Conservation (phyloP, 1,140 invertebrate species). For the Myzus persicae region DNA sequence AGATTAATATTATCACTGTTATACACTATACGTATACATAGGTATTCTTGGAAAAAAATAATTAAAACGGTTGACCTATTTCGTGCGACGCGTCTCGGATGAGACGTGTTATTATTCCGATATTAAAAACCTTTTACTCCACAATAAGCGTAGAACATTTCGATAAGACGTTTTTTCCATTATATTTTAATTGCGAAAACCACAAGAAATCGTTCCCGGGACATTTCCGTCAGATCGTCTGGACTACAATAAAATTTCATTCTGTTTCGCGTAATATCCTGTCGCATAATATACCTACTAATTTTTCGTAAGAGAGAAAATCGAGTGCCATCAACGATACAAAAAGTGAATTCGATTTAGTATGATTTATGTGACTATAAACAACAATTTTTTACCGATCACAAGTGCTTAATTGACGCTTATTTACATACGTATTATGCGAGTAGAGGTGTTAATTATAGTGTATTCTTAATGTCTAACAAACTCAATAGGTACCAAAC, state of each 20-base stretch:
- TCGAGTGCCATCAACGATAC: not conserved
- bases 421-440: not conserved
- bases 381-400: not conserved
- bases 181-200: not conserved
- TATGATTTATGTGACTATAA: not conserved
- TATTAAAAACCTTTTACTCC: not conserved
- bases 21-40: not conserved
- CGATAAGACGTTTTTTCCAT: not conserved
- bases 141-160: not conserved
- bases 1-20: not conserved
- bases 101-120: not conserved
- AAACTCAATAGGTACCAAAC: not conserved
- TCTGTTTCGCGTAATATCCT: not conserved
- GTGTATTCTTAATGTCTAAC: not conserved
- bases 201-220: not conserved
- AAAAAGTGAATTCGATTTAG: not conserved
- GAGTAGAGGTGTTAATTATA: not conserved
- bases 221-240: not conserved
- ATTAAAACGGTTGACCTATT: slow-evolving; percentile 7
- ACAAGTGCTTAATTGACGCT: not conserved
- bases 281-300: not conserved
- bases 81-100: not conserved
- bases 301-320: not conserved
- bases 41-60: not conserved
- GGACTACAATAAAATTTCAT: not conserved